Conservation (phyloP, 2,888 invertebrate species). For the Melinopterus prodromus region DNA sequence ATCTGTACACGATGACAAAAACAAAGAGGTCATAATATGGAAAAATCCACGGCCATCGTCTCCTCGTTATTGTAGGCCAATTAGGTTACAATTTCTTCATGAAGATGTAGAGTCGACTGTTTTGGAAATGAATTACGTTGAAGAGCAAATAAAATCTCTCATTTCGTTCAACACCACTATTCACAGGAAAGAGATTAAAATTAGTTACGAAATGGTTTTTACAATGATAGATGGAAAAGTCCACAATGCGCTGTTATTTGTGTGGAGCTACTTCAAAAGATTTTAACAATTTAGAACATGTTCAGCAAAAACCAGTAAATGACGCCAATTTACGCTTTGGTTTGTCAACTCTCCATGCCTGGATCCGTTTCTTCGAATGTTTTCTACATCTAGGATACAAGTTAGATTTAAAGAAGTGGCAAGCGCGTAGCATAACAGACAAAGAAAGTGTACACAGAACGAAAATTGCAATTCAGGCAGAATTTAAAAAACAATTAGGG, state of each 20-base stretch:
- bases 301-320: constrained; percentile 25
- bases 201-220: constrained; percentile 35
- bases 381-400: constrained; percentile 49
- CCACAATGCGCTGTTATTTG: constrained; percentile 35
- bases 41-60: constrained; percentile 43
- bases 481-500: constrained; percentile 41
- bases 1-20: constrained; percentile 31
- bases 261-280: constrained; percentile 37
- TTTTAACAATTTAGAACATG: constrained; percentile 33
- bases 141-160: constrained; percentile 9
- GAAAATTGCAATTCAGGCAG: constrained; percentile 26
- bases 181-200: not conserved
- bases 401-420: constrained; percentile 50
- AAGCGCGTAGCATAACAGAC: constrained; percentile 45
- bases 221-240: constrained; percentile 41
- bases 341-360: constrained; percentile 49
- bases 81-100: constrained; percentile 39
- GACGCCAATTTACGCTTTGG: constrained; percentile 40
- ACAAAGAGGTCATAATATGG: constrained; percentile 39
- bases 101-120: constrained; percentile 33
- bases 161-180: not conserved
- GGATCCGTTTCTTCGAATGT: constrained; percentile 51
- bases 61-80: constrained; percentile 40
- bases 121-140: constrained; percentile 12
- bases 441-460: constrained; percentile 28